A percentile compares a stretch with the other conserved stretches of the same genome.
Conservation (phyloP, 2,797 vertebrate genomes). For the Tachyglossus aculeatus region DNA sequence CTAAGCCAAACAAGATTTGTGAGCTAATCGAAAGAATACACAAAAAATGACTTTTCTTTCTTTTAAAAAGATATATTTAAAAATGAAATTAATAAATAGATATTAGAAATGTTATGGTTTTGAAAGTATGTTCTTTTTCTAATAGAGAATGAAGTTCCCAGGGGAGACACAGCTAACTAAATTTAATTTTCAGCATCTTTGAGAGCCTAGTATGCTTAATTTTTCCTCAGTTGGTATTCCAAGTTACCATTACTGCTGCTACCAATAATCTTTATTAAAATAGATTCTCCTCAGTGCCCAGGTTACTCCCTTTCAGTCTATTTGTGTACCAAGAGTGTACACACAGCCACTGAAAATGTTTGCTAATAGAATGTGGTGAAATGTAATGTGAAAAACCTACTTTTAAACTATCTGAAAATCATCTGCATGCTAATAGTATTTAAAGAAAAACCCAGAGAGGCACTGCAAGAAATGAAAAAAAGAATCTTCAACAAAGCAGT, state of each 20-base stretch:
- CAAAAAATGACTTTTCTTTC: constrained; percentile 11
- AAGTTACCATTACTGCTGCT: not conserved
- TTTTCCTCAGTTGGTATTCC: not conserved
- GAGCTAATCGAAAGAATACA: not conserved
- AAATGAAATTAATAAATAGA: constrained; percentile 2
- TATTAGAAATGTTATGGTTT: not conserved
- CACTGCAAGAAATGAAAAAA: constrained; percentile 19
- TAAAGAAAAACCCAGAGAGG: constrained; percentile 17
- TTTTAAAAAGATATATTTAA: constrained; percentile 3
- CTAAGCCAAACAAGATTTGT: too few relatives aligned
- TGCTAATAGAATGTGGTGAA: not conserved
- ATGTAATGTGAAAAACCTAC: not conserved
- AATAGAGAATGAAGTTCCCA: not conserved
- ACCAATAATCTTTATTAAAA: not conserved
- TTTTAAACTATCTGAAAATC: not conserved
- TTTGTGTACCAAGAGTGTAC: not conserved
- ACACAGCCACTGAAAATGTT: not conserved
- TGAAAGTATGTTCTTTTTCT: not conserved
- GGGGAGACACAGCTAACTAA: constrained; percentile 6
- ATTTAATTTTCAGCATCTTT: constrained; percentile 13
- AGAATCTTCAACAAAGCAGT: constrained; percentile 13
- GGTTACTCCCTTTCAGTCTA: not conserved
- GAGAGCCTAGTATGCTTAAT: not conserved
- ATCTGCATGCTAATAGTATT: not conserved
- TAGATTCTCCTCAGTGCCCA: too few relatives aligned